Base-by-base conservation (phyloP, 1,140 invertebrate species). In the Forficula auricularia region DNA sequence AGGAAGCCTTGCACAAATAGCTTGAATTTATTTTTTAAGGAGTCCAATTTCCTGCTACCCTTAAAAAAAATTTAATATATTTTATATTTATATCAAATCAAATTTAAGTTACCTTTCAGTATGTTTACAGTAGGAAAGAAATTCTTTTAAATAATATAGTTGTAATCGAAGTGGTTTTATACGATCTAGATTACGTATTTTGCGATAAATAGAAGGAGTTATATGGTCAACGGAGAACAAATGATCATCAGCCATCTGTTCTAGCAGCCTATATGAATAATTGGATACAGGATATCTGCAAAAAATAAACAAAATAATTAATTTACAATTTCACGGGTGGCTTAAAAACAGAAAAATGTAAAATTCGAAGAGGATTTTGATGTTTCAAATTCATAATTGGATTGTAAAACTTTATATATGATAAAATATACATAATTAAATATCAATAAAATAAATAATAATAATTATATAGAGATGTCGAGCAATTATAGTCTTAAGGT, bases 241-340 rank as follows among this genome's bases (percentile, higher is more conserved):
- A 12, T 86, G 83, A 62, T 89, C 84, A 16, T 60, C 59, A 48
- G 68, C 69, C 66, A 89, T 84, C 54, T 80, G 75, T 48, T 81
- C 72, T 43, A 91, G 61, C 15, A 90, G 61, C 40, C 79, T 68
- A 50, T 72, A 75, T 1, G 84, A 79, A 61, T 87, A 89, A 51
- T 79, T 81, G 16, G 81, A 85, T 3, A 91, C 83, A 6, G 72
- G 67, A 64, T 81, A 85, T 51, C 73, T 75, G 47, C 36, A 60
- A 63, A 50, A 40, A 41, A 51, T 43, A 48, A 38, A 50, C 41
- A 41, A 43, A n/a, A n/a, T n/a, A n/a, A n/a, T n/a, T n/a, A n/a
- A n/a, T n/a, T n/a, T n/a, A n/a, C 33, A 52, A 42, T 48, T 44
- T 35, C 30, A 44, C 42, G 20, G 33, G 49, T 13, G 10, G 4